These are phyloP conservation scores for Hybos culiciformis DNA, from an alignment of 2,888 invertebrate genomes.

Conservation along the genomic window DNA sequence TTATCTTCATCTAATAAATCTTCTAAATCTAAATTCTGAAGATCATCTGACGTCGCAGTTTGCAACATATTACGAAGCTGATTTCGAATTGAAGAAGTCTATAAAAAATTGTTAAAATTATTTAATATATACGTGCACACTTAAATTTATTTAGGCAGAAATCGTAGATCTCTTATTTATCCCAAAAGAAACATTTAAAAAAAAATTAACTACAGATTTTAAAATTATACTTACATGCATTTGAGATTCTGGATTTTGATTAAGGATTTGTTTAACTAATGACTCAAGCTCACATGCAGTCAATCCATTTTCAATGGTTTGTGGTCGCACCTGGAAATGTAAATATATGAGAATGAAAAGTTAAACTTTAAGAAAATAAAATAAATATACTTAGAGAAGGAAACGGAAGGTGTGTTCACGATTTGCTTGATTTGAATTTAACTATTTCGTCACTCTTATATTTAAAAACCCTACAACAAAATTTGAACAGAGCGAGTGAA, in stretches of 20 bases:
- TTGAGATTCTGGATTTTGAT: slow-evolving; percentile 33
- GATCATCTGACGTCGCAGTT: slow-evolving; percentile 23
- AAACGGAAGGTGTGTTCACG: no score
- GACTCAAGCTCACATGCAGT: slow-evolving; percentile 33
- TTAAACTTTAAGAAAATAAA: no score
- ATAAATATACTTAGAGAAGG: no score
- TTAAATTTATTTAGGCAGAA: slow-evolving; percentile 8
- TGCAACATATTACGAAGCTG: slow-evolving; percentile 29
- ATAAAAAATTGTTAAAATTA: not conserved
- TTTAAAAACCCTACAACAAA: no score
- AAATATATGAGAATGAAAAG: no score
- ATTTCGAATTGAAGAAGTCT: slow-evolving; percentile 30
- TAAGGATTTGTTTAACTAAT: slow-evolving; percentile 31
- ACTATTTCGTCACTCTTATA: no score
- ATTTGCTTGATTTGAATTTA: no score
- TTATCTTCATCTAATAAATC: slow-evolving; percentile 38
- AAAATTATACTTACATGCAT: slow-evolving; percentile 29
- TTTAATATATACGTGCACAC: slow-evolving; percentile 10
- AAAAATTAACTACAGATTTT: not conserved
- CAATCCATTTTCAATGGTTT: slow-evolving; percentile 26
- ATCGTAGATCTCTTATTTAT: not conserved
- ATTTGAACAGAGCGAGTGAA: no score
- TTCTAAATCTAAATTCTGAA: slow-evolving; percentile 16
- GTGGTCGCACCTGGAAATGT: slow-evolving; percentile 24
- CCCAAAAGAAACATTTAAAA: not conserved